Evolutionary conservation across 2,888 invertebrate species (phyloP).

Genomic region (Colostygia pectinataria): DNA sequence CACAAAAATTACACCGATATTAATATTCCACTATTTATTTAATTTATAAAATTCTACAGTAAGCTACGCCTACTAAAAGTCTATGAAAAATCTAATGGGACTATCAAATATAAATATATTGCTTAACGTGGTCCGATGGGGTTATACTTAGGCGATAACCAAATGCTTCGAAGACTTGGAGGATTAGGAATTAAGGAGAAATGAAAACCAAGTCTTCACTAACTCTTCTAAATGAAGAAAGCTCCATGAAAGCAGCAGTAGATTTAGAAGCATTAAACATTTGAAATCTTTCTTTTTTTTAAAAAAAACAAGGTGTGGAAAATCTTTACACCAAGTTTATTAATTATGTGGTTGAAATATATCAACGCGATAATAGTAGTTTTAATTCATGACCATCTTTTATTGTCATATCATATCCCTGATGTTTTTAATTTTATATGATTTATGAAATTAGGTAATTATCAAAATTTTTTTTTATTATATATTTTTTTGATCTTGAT

Average conservation of each 20-base stretch:
- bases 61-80: constrained; percentile 69
- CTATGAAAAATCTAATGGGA: constrained; percentile 65
- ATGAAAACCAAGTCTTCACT: constrained; percentile 18
- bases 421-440: constrained; percentile 15
- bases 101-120: constrained; percentile 75
- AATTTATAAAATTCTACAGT: constrained; percentile 71
- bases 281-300: too few species aligned
- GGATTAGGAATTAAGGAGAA: constrained; percentile 17
- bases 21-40: constrained; percentile 41
- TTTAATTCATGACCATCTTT: constrained; percentile 24
- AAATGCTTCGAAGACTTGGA: constrained; percentile 42
- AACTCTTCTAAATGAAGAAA: constrained; percentile 20
- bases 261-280: constrained; percentile 39
- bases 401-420: constrained; percentile 40
- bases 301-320: too few species aligned
- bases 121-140: constrained; percentile 80
- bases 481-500: too few species aligned
- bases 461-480: too few species aligned
- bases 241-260: constrained; percentile 43
- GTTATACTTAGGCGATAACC: constrained; percentile 33
- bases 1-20: constrained; percentile 52
- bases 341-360: too few species aligned
- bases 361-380: too few species aligned
- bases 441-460: background rate
- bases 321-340: too few species aligned